phyloP scores from a whole-genome alignment of 2,113 vertebrate genomes.

The Hepsetus odoe region DNA sequence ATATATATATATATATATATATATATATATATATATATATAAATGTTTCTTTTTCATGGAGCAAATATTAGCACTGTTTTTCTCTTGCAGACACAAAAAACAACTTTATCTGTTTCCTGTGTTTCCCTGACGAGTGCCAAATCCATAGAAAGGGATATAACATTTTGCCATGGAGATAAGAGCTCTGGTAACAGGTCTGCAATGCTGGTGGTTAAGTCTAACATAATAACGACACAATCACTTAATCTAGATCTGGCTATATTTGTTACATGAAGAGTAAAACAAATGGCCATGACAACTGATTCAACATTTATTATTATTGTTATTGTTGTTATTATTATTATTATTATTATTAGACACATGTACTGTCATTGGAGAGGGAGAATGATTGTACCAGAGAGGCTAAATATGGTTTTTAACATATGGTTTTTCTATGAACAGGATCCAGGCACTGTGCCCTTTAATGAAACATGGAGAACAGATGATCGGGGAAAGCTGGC shows the following conservation, averaged over 20 bases:
- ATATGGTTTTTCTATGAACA: neutral
- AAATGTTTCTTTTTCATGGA: neutral
- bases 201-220: neutral
- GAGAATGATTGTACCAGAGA: no score
- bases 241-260: no score
- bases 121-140: neutral
- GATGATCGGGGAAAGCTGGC: neutral
- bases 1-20: no score
- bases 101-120: slow-evolving; percentile 3
- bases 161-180: neutral
- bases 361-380: no score
- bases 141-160: neutral
- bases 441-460: neutral
- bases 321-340: no score
- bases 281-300: no score
- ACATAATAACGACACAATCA: no score
- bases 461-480: neutral
- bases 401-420: no score
- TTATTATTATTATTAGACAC: no score
- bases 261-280: no score
- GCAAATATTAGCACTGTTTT: neutral
- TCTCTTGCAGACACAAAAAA: neutral
- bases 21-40: no score
- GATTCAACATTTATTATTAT: no score
- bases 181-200: neutral